Percentiles rank a stretch among this genome's conserved stretches.
phyloP scores from a whole-genome alignment of 1,140 invertebrate species.

The Platyscapa corneri region DNA sequence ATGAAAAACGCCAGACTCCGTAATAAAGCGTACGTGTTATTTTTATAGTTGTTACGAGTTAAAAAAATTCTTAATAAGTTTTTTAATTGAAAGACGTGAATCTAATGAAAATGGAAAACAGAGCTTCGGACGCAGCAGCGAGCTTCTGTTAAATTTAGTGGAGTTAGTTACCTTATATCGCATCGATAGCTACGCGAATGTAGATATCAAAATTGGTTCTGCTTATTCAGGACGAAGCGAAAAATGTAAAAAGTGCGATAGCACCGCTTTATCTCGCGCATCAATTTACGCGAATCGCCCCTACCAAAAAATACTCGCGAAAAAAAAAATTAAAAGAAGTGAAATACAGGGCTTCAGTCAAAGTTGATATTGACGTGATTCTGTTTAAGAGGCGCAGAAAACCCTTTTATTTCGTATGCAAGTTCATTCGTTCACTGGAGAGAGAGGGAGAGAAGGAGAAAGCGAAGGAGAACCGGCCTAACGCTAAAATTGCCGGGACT shows the following conservation, averaged over 20 bases:
- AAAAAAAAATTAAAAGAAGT: not conserved
- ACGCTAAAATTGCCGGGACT: not conserved
- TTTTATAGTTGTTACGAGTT: not conserved
- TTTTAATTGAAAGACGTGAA: not conserved
- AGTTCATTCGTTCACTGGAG: not conserved
- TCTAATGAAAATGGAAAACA: not conserved
- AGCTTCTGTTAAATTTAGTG: not conserved
- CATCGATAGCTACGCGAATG: not conserved
- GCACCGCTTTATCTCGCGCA: not conserved
- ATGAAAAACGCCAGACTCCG: no score
- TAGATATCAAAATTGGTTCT: not conserved
- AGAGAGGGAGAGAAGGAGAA: not conserved
- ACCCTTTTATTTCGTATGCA: not conserved
- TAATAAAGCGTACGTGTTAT: no score
- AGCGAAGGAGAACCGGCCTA: not conserved
- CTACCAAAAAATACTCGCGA: not conserved
- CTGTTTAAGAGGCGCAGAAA: not conserved
- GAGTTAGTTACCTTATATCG: not conserved
- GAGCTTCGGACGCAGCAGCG: not conserved
- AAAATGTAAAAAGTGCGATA: not conserved
- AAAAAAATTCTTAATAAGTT: not conserved
- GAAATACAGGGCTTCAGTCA: not conserved
- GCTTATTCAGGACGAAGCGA: not conserved
- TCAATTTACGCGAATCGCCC: not conserved
- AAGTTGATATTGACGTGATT: slow-evolving; percentile 1